Evolutionary conservation across 2,113 vertebrate species (phyloP).

Genomic region (Pyrgilauda ruficollis): DNA sequence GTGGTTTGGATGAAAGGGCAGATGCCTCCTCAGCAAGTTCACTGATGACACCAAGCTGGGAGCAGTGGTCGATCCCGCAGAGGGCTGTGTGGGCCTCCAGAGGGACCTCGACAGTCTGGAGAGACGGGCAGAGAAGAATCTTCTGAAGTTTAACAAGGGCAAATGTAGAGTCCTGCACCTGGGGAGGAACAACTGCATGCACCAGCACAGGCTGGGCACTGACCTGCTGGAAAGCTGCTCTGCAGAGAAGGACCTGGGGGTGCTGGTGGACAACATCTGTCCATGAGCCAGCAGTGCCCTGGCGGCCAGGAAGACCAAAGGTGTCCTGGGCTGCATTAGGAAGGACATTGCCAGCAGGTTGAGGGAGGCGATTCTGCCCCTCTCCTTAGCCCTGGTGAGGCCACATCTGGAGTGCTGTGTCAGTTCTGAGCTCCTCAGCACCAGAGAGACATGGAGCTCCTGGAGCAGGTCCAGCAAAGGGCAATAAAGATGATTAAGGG

Average conservation of each 20-base stretch:
- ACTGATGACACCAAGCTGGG: background rate
- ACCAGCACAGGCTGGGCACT: background rate
- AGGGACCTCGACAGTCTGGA: background rate
- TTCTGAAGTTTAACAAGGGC: background rate
- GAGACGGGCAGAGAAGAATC: background rate
- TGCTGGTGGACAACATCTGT: background rate
- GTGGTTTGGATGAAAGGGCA: background rate
- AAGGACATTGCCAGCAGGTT: background rate
- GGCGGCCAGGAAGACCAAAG: rapidly evolving
- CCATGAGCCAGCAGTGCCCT: background rate
- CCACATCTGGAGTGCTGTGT: background rate
- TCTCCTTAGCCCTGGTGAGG: background rate
- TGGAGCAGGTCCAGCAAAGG: background rate
- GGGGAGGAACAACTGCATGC: rapidly evolving
- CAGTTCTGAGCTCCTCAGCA: background rate
- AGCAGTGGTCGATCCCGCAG: rapidly evolving
- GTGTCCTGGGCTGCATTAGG: background rate
- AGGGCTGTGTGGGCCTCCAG: background rate
- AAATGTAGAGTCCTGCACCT: background rate
- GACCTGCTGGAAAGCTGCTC: background rate
- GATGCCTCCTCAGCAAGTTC: background rate
- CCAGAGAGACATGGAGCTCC: background rate
- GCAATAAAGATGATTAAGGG: background rate
- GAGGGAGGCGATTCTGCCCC: background rate
- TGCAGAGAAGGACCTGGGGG: background rate